Evolutionary conservation across 2,888 invertebrate species (phyloP), one percentile per base, ranked within the genome.

Genomic region (Microchrysa polita): DNA sequence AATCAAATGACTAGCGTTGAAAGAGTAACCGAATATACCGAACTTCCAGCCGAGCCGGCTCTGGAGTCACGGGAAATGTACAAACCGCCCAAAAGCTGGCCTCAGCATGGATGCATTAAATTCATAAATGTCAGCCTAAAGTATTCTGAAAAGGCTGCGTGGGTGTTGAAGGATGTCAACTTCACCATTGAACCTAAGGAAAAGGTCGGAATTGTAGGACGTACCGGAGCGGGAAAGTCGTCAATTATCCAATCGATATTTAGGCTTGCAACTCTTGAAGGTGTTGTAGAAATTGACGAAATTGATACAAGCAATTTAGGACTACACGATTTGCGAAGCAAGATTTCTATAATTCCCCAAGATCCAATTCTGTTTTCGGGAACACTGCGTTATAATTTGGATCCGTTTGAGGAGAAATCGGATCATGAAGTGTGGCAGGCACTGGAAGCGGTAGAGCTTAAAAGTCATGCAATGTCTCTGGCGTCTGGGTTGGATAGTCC

Each of bases 331-430:
- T 85, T 97, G 34, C 87, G 97, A 61, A 89, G 88, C 71, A 92
- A 91, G 79, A 92, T 97, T 73, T 92, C 96, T 0, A 96, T 97
- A 75, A 97, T 97, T 80, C 97, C 97, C 0, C 97, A 97, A 86
- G 95, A 95, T 80, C 95, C 96, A 0, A 91, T 95, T 27, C 83
- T 96, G 20, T 96, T 96, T 82, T 92, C 93, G 0, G 93, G 93
- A 10, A 90, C 92, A 14, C 83, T 96, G 53, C 88, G 96, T 5
- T 90, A 92, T 81, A 96, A 96, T 83, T 86, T 96, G 81, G 95
- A 95, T 86, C 95, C 95, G 0, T 92, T 94, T 81, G 88, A 90
- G 73, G 90, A 91, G 80, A 90, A 89, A 77, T 86, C 88, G 0
- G 95, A 95, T 79, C 88, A 87, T 0, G 87, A 88, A 22, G 87